phyloP scores from a whole-genome alignment of 1,140 invertebrate species.

The Drosophila carrolli region DNA sequence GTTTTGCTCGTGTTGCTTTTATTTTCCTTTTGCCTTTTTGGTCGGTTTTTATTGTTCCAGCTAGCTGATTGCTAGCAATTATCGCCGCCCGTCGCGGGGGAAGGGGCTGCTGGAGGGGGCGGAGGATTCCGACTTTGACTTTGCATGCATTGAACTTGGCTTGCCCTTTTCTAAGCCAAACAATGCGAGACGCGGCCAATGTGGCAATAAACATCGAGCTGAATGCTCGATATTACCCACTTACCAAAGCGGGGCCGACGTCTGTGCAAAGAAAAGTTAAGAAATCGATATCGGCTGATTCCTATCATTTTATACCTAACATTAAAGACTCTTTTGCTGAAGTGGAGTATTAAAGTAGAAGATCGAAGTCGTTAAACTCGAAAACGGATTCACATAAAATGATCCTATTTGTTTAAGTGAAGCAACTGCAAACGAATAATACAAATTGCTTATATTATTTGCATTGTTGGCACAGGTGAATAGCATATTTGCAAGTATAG shows the following conservation, averaged over 20 bases:
- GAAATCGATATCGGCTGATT: background rate
- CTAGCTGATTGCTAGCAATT: constrained; percentile 63
- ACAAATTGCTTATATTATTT: too few species aligned
- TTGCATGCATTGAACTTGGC: constrained; percentile 55
- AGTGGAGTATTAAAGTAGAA: too few species aligned
- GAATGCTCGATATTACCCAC: constrained; percentile 21
- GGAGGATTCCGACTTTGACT: constrained; percentile 47
- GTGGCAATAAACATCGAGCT: constrained; percentile 29
- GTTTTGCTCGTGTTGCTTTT: constrained; percentile 47
- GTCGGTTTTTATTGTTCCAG: constrained; percentile 58
- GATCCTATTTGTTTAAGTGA: too few species aligned
- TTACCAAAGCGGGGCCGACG: background rate
- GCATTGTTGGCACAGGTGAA: too few species aligned
- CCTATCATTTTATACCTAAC: too few species aligned
- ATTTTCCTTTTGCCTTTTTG: constrained; percentile 38
- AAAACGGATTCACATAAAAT: too few species aligned
- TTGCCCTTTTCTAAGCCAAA: constrained; percentile 34
- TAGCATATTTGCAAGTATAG: too few species aligned
- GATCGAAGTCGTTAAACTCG: too few species aligned
- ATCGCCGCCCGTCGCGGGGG: constrained; percentile 25
- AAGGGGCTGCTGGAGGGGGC: background rate
- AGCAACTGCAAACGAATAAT: too few species aligned
- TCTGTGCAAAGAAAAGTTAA: constrained; percentile 1
- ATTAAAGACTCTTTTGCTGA: too few species aligned
- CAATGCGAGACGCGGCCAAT: constrained; percentile 42